Percentiles rank a stretch among this genome's conserved stretches.
Conservation (phyloP, 2,113 vertebrate genomes). For the Trachemys scripta region DNA sequence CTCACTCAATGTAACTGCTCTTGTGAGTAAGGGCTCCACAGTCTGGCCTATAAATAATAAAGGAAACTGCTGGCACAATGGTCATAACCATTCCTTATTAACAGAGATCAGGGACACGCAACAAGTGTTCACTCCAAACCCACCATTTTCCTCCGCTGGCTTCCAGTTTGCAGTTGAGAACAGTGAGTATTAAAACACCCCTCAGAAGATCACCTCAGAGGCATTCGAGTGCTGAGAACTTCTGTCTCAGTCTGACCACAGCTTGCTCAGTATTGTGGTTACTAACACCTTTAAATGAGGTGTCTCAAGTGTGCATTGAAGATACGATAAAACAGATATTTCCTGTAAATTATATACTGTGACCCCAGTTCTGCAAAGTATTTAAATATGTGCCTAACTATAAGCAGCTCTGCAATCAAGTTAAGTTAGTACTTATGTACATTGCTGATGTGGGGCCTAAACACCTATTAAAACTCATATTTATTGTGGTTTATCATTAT, state of each 20-base stretch:
- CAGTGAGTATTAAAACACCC: background rate
- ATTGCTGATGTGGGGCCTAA: background rate
- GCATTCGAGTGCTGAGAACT: background rate
- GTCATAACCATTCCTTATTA: background rate
- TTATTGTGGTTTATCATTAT: background rate
- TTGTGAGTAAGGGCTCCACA: background rate
- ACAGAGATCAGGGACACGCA: background rate
- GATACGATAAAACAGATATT: accelerated
- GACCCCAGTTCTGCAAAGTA: background rate
- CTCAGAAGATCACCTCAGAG: background rate
- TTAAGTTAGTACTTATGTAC: constrained; percentile 9
- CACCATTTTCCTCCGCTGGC: background rate
- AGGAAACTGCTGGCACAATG: background rate
- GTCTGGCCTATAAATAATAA: background rate
- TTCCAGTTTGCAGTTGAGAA: background rate
- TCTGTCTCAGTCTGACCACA: background rate
- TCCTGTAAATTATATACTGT: background rate
- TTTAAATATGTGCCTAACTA: background rate
- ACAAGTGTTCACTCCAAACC: no score
- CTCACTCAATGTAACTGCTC: background rate
- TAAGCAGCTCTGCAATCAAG: constrained; percentile 11
- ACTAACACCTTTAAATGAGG: accelerated
- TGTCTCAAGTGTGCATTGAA: accelerated
- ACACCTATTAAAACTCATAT: background rate
- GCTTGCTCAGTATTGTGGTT: background rate